Evolutionary conservation across 2,888 invertebrate genomes (phyloP), one percentile per base, ranked within the genome.

Genomic region (Norana najaformis): DNA sequence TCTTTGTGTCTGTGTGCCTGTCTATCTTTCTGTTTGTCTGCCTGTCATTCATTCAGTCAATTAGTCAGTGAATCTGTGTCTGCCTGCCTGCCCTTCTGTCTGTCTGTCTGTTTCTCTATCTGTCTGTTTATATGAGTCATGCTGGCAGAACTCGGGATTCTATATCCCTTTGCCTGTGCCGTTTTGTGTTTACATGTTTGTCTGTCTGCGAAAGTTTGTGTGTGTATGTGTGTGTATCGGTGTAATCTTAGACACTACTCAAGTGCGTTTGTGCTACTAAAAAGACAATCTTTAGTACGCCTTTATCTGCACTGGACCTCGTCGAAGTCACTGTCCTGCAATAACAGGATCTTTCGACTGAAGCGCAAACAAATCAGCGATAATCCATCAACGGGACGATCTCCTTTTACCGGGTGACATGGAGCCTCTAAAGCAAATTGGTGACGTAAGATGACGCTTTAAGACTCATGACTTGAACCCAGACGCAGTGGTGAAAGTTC

Each of bases 101-200:
- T n/a, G 8, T 53, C 69, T 69, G 30, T n/a, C 30, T n/a, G n/a
- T 69, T 16, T n/a, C 30, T n/a, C 69, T 69, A 11, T n/a, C n/a
- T n/a, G n/a, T n/a, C 69, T n/a, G n/a, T 69, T 69, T 69, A 69
- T n/a, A 69, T 69, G 69, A 69, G n/a, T 69, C 69, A 69, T 23
- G 23, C 47, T 3, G 69, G n/a, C 11, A 69, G n/a, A 69, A 11
- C 8, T 69, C n/a, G 11, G 69, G 4, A 6, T n/a, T n/a, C 8
- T 69, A 6, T 69, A 8, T 69, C n/a, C n/a, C 69, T 69, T 69
- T 23, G 23, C 47, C 20, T 47, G 47, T 47, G 47, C 3, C 23
- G 23, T 23, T 20, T 11, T 69, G 69, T 30, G 69, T 69, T 69
- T n/a, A 13, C 69, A n/a, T 69, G 30, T n/a, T 1, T 69, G 30